Conservation (phyloP, 2,888 invertebrate species). For the Torymus auratus region DNA sequence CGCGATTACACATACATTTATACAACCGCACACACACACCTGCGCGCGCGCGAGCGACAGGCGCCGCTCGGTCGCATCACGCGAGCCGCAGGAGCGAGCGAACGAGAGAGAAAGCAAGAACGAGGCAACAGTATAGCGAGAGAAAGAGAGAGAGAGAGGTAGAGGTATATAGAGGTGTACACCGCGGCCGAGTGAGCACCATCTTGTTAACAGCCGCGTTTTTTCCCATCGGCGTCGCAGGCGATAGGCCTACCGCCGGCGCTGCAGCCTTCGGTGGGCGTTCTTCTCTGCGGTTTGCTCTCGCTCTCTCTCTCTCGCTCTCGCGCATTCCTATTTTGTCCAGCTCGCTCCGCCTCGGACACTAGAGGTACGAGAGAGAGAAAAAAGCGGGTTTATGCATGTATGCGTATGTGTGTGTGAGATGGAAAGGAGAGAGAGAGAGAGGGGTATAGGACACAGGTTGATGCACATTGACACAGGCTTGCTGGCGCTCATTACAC, state of each 20-base stretch:
- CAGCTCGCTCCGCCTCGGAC: slow-evolving; percentile 72
- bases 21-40: slow-evolving; percentile 12
- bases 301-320: slow-evolving; percentile 25
- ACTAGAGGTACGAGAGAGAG: background rate
- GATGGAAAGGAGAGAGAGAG: slow-evolving; percentile 9
- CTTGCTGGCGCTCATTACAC: slow-evolving; percentile 44
- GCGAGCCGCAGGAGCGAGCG: slow-evolving; percentile 47
- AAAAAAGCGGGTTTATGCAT: background rate
- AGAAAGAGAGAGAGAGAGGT: slow-evolving; percentile 20
- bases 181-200: slow-evolving; percentile 64
- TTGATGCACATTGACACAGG: no score
- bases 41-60: slow-evolving; percentile 47
- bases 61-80: slow-evolving; percentile 66
- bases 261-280: slow-evolving; percentile 71
- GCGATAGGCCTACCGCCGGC: slow-evolving; percentile 71
- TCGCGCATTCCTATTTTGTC: slow-evolving; percentile 70
- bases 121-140: slow-evolving; percentile 54
- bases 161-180: no score
- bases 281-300: slow-evolving; percentile 69
- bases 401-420: no score
- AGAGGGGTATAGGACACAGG: slow-evolving; percentile 29
- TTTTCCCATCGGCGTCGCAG: slow-evolving; percentile 71
- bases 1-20: background rate
- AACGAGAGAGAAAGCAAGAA: slow-evolving; percentile 7
- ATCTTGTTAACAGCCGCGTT: slow-evolving; percentile 74